These are phyloP conservation scores for Meta bourneti DNA, from an alignment of 2,888 invertebrate species.

Conservation along the genomic window DNA sequence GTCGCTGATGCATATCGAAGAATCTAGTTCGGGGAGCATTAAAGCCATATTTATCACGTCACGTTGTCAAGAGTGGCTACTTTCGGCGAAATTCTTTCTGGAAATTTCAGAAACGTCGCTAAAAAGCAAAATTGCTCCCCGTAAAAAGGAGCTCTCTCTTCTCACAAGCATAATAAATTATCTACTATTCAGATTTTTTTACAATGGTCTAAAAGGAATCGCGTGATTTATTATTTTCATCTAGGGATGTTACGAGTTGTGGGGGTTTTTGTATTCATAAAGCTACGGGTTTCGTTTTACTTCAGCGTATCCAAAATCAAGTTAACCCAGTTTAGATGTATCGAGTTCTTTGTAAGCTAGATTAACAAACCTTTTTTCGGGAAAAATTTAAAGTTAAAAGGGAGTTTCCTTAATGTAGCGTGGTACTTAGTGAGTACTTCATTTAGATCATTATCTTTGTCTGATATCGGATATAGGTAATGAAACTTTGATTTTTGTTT, in stretches of 20 bases:
- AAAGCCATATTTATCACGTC: constrained; percentile 1
- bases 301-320: not conserved
- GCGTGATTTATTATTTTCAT: not conserved
- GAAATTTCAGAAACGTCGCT: not conserved
- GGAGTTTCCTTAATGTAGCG: too few relatives aligned
- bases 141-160: not conserved
- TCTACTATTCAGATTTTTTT: not conserved
- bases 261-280: not conserved
- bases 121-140: not conserved
- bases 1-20: not conserved
- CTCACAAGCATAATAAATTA: not conserved
- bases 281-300: not conserved
- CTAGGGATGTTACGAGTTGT: not conserved
- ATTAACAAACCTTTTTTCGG: too few relatives aligned
- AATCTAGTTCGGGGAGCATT: not conserved
- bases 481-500: too few relatives aligned
- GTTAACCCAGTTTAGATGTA: not conserved
- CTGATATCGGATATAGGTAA: too few relatives aligned
- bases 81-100: not conserved
- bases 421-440: too few relatives aligned
- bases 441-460: too few relatives aligned
- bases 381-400: too few relatives aligned
- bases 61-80: not conserved
- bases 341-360: not conserved
- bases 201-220: not conserved